These are phyloP conservation scores for Catharus bicknelli DNA, from an alignment of 2,113 vertebrate species.

Conservation along the genomic window DNA sequence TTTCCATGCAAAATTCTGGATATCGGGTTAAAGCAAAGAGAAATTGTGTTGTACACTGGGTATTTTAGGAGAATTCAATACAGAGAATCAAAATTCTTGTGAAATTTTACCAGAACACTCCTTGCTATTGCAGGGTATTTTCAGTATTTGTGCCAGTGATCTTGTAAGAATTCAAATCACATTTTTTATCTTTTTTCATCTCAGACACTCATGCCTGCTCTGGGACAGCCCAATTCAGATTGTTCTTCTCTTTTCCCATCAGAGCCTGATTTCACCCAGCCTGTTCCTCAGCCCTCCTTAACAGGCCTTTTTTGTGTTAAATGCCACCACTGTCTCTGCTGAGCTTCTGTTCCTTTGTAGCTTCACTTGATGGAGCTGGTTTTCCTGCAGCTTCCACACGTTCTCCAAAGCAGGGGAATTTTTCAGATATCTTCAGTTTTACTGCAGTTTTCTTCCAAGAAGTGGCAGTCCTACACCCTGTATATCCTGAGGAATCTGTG, in stretches of 20 bases:
- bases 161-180: neutral
- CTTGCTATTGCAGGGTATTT: fast-evolving
- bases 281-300: neutral
- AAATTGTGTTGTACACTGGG: neutral
- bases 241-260: neutral
- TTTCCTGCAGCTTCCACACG: neutral
- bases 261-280: neutral
- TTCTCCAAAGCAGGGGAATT: neutral
- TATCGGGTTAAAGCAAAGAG: neutral
- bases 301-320: neutral
- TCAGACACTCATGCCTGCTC: neutral
- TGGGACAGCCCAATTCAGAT: neutral
- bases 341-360: neutral
- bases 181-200: neutral
- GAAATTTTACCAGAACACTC: neutral
- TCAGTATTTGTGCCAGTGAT: neutral
- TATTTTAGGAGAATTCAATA: neutral
- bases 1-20: neutral
- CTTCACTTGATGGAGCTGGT: neutral
- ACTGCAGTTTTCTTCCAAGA: neutral
- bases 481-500: neutral
- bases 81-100: neutral
- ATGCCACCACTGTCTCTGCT: fast-evolving
- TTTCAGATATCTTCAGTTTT: neutral
- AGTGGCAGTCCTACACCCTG: neutral